Evolutionary conservation across 2,113 vertebrate genomes (phyloP).

Genomic region (Ardeotis arabs): DNA sequence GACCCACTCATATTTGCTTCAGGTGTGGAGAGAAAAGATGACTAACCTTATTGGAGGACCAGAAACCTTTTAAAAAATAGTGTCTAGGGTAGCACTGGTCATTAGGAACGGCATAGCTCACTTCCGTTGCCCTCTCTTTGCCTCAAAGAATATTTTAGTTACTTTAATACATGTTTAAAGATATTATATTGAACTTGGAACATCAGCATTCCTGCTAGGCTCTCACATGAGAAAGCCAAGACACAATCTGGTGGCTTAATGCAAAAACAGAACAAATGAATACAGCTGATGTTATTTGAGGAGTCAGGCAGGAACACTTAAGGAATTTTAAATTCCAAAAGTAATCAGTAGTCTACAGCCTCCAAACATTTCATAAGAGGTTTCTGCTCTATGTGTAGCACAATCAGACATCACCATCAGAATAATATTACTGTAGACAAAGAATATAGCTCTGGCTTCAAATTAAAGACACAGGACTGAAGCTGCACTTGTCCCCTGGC

Average conservation of each 20-base stretch:
- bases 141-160: neutral
- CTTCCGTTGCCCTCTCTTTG: neutral
- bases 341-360: conserved; percentile 9
- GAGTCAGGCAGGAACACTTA: neutral
- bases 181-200: neutral
- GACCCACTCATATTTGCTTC: accelerated
- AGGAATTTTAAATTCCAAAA: conserved; percentile 20
- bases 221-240: neutral
- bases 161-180: neutral
- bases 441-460: neutral
- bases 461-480: neutral
- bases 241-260: neutral
- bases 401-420: neutral
- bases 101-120: neutral
- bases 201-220: neutral
- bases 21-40: neutral
- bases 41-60: neutral
- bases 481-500: neutral
- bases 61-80: neutral
- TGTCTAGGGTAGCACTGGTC: neutral
- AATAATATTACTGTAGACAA: neutral
- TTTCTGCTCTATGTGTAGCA: neutral
- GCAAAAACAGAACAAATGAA: neutral
- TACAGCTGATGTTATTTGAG: neutral
- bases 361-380: neutral